A percentile compares a stretch with the other conserved stretches of the same genome.
phyloP scores from a whole-genome alignment of 2,797 vertebrate species.

The Otus scops region DNA sequence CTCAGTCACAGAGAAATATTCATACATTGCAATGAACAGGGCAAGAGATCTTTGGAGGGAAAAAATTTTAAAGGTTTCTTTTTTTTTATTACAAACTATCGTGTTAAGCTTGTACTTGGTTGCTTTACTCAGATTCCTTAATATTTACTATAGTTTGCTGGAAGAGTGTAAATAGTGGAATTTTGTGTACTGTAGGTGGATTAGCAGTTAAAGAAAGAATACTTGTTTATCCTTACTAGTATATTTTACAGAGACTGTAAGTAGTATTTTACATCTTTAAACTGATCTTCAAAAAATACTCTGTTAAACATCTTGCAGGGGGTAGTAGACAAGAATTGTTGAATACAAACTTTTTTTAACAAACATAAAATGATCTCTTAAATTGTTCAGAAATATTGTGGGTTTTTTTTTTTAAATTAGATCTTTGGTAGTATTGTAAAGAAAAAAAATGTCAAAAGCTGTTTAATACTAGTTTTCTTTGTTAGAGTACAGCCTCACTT shows the following conservation, averaged over 20 bases:
- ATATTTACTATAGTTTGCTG: neutral
- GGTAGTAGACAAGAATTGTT: neutral
- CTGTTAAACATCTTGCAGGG: neutral
- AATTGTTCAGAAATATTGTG: neutral
- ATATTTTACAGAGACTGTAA: neutral
- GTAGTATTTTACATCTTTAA: neutral
- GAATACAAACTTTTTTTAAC: neutral
- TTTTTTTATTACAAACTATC: neutral
- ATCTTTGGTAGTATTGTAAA: neutral
- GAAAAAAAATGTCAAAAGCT: neutral
- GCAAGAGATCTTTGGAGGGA: neutral
- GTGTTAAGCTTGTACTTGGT: neutral
- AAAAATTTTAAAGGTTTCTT: neutral
- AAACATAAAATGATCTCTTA: neutral
- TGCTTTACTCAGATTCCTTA: neutral
- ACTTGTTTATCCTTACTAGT: neutral
- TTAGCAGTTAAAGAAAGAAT: neutral
- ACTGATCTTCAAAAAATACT: neutral
- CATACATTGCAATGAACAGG: neutral
- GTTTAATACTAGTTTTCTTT: neutral
- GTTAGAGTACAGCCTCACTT: slow-evolving; percentile 84
- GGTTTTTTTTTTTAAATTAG: neutral
- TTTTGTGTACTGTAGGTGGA: neutral
- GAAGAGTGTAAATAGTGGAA: neutral
- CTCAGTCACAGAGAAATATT: neutral